Base-by-base conservation (phyloP, 2,888 invertebrate genomes). In the Macrosiphum euphorbiae region DNA sequence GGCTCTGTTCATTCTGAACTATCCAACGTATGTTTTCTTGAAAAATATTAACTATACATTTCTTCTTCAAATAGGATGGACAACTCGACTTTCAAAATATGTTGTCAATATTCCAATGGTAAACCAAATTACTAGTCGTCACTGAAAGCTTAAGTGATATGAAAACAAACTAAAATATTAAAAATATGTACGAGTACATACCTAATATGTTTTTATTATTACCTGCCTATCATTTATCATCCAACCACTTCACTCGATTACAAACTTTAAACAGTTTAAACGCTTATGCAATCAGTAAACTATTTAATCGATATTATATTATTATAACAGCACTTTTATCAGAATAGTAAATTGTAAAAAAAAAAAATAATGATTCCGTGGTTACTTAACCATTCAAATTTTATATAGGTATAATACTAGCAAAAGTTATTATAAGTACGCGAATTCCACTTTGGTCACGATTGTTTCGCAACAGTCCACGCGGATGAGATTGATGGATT, bases 351-450 rank as follows among this genome's bases (percentile, higher is more conserved):
- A 67, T 67, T 67, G n/a, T 67, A 67, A 61, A 61, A 61, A 61
- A 67, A 67, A 67, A 67, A 67, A n/a, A n/a, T n/a, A n/a, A 67
- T 35, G 16, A 67, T 35, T 67, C 67, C 35, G 35, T 0, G 35
- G 67, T 67, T 67, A 67, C 67, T 67, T 67, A 67, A 67, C n/a
- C 67, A 16, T 35, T 35, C 0, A 67, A 35, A 67, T n/a, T 16
- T 35, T 67, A n/a, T n/a, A 67, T n/a, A 67, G n/a, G 28, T 58
- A 26, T 67, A 67, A 67, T n/a, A 67, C 16, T 16, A 67, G 16
- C 67, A 67, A 67, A 67, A 67, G 67, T 35, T 67, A 67, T 67
- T 67, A 67, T 67, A 67, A 67, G n/a, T 87, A 50, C 20, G n/a
- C 50, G n/a, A 50, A 20, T 52, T 52, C 52, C 52, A 88, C 55